Evolutionary conservation across 2,888 invertebrate genomes (phyloP), one percentile per base, ranked within the genome.

Genomic region (Gastracanthus pulcherrimus): DNA sequence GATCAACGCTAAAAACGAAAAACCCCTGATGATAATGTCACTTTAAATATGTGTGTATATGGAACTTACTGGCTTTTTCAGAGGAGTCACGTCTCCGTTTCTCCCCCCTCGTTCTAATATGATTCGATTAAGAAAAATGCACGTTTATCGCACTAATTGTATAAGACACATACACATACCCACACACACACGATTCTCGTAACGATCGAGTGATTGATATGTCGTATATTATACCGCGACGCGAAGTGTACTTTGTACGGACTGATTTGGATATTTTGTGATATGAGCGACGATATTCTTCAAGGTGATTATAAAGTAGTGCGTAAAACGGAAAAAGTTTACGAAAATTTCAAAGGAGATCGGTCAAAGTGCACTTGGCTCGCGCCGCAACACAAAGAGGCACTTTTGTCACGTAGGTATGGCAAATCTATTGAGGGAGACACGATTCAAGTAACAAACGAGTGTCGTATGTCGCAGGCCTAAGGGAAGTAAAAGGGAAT

Each of bases 21-120:
- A 71, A 55, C 51, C 45, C 69, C 71, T 62, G 38, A 3, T 36
- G 19, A 66, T 9, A n/a, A 51, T 13, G 34, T 55, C 34, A 58
- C 48, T 58, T 72, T 74, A 7, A 19, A 9, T 55, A 75, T 77
- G 34, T 60, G 55, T 70, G 69, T 76, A 66, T 81, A 66, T 76
- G 66, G 26, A 64, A 71, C 26, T 41, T 34, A 2, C 19, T 60
- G 66, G 38, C 23, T 69, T 48, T 66, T 66, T 72, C 66, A 2
- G 11, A 19, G 0, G 13, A 55, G 34, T 62, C 36, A 16, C n/a
- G n/a, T 34, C 36, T 16, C 19, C 34, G 9, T 19, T 19, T 19
- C 36, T n/a, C 7, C 62, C 23, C 55, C 26, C 55, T 55, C 26
- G 9, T 38, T 7, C 16, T n/a, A 48, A 38, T n/a, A n/a, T n/a